Conservation (phyloP, 2,797 vertebrate genomes). For the Scomberomorus guttatus region DNA sequence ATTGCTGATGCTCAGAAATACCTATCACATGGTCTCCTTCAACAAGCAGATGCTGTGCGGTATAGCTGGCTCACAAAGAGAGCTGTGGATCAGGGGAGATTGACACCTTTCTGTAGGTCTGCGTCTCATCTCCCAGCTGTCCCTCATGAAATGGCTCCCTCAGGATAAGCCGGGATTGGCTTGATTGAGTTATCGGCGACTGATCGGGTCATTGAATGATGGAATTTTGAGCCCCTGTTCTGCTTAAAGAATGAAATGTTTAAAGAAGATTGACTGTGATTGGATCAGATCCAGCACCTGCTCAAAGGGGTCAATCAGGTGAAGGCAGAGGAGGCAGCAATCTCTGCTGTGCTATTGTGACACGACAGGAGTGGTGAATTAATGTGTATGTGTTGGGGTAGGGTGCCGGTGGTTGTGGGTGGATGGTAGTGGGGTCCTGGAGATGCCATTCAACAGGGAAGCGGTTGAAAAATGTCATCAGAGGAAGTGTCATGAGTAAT, state of each 20-base stretch:
- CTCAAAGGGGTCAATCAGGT: conserved; percentile 80
- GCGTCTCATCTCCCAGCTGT: conserved; percentile 79
- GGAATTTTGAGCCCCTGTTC: conserved; percentile 83
- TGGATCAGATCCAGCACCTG: conserved; percentile 84
- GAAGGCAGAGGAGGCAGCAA: conserved; percentile 76
- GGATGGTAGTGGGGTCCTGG: conserved; percentile 35
- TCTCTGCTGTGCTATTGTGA: conserved; percentile 79
- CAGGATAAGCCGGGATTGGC: conserved; percentile 81
- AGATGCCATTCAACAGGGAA: conserved; percentile 74
- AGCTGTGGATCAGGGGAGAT: conserved; percentile 78
- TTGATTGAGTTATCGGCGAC: conserved; percentile 84
- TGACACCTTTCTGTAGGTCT: conserved; percentile 81
- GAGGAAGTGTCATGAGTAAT: conserved; percentile 83
- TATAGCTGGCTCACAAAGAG: conserved; percentile 61
- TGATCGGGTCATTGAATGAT: conserved; percentile 85
- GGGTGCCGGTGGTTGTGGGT: conserved; percentile 57
- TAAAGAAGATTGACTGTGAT: conserved; percentile 86
- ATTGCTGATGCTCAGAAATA: conserved; percentile 59
- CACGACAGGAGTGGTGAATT: conserved; percentile 66
- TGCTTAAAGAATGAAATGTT: conserved; percentile 84
- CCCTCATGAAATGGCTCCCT: conserved; percentile 81
- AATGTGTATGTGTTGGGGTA: conserved; percentile 66
- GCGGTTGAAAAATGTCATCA: conserved; percentile 82
- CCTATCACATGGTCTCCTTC: conserved; percentile 45
- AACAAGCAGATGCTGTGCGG: conserved; percentile 30